Conservation (phyloP, 2,797 vertebrate species). For the Cacajao melanocephalus region DNA sequence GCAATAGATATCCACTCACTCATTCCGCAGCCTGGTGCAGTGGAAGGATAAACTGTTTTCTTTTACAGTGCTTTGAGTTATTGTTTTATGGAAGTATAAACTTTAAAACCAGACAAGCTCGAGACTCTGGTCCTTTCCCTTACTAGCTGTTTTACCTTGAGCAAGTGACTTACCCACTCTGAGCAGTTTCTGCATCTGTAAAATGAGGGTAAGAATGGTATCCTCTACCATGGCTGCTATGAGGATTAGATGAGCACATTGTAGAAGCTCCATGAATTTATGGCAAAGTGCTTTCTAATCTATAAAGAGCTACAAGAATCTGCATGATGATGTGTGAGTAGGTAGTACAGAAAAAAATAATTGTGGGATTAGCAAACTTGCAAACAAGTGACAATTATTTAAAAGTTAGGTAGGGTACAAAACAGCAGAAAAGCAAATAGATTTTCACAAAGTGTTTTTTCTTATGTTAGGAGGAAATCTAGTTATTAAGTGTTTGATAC, state of each 20-base stretch:
- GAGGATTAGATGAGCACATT: not conserved
- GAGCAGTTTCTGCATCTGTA: constrained; percentile 23
- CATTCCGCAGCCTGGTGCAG: not conserved
- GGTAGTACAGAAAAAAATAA: not conserved
- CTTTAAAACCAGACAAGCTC: not conserved
- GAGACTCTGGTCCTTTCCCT: not conserved
- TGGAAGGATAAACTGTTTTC: not conserved
- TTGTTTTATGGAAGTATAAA: not conserved
- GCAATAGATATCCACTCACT: not conserved
- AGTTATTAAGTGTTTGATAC: not conserved
- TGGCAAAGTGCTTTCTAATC: constrained; percentile 38
- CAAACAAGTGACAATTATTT: constrained; percentile 35
- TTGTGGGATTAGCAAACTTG: not conserved
- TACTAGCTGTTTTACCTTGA: not conserved
- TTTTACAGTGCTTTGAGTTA: no score
- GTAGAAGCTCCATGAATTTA: not conserved
- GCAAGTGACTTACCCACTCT: not conserved
- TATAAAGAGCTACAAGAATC: constrained; percentile 14
- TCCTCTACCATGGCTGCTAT: not conserved
- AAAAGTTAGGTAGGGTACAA: not conserved
- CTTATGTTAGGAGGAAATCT: not conserved
- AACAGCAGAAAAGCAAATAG: constrained; percentile 11
- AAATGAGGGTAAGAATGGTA: constrained; percentile 16
- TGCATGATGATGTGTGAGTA: not conserved
- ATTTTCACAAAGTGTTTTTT: not conserved